Conservation (phyloP, 2,797 vertebrate species). For the Lepilemur septentrionalis region DNA sequence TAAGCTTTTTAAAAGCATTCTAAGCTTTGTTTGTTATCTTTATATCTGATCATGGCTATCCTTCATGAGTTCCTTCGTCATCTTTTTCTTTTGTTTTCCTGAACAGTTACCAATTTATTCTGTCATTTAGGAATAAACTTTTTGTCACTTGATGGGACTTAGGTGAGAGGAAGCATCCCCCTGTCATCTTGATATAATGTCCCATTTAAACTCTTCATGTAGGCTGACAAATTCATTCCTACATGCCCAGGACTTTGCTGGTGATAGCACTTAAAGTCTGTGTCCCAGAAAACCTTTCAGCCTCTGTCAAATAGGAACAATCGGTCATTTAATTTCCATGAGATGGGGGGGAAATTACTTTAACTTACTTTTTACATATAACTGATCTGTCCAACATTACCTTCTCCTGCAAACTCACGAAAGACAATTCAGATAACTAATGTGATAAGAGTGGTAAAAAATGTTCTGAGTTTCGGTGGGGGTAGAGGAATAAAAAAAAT, state of each 20-base stretch:
- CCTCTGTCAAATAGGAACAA: background rate
- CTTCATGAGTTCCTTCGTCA: background rate
- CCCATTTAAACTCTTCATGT: background rate
- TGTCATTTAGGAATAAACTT: background rate
- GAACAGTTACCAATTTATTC: background rate
- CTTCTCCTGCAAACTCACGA: background rate
- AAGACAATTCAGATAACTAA: background rate
- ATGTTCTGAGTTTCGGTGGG: background rate
- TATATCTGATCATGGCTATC: background rate
- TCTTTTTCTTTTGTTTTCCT: background rate
- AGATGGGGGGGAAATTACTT: background rate
- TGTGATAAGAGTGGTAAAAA: background rate
- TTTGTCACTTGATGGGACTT: background rate
- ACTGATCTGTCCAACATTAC: background rate
- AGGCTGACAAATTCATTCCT: background rate
- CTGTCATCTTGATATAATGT: background rate
- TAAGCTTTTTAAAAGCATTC: background rate
- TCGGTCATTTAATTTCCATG: background rate
- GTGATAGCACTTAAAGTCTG: background rate
- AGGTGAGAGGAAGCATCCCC: background rate
- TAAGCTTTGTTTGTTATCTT: background rate
- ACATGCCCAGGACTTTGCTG: background rate
- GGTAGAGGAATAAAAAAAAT: background rate
- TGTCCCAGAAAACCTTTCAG: background rate
- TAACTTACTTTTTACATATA: background rate